Percentiles rank a stretch among this genome's conserved stretches.
Evolutionary conservation across 2,797 vertebrate species (phyloP).

Genomic region (Tangara arthus): DNA sequence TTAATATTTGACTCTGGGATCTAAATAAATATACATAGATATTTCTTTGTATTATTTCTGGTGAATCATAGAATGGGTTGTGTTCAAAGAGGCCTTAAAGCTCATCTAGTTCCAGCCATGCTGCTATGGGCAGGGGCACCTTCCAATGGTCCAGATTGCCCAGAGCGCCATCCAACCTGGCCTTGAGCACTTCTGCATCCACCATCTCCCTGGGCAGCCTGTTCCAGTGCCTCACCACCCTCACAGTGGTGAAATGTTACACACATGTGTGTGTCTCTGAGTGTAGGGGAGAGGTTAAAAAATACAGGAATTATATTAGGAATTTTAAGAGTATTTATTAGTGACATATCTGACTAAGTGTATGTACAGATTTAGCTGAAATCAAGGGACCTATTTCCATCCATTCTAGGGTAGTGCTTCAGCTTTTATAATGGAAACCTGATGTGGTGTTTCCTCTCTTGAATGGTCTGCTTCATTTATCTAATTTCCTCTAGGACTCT

Average conservation of each 20-base stretch:
- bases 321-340: neutral
- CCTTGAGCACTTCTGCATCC: neutral
- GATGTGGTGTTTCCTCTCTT: neutral
- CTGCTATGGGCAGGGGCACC: neutral
- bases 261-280: neutral
- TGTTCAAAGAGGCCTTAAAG: neutral
- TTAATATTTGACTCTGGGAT: neutral
- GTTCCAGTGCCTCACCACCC: neutral
- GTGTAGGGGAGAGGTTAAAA: neutral
- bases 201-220: neutral
- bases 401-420: neutral
- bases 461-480: neutral
- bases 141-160: neutral
- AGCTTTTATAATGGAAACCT: neutral
- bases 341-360: neutral
- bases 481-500: neutral
- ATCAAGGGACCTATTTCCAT: neutral
- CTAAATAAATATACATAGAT: neutral
- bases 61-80: neutral
- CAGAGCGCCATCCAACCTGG: accelerated
- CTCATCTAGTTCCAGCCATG: neutral
- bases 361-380: neutral
- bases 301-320: neutral
- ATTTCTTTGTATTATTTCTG: neutral
- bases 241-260: neutral